Conservation (phyloP, 2,797 vertebrate species). For the Triplophysa yarkandensis region DNA sequence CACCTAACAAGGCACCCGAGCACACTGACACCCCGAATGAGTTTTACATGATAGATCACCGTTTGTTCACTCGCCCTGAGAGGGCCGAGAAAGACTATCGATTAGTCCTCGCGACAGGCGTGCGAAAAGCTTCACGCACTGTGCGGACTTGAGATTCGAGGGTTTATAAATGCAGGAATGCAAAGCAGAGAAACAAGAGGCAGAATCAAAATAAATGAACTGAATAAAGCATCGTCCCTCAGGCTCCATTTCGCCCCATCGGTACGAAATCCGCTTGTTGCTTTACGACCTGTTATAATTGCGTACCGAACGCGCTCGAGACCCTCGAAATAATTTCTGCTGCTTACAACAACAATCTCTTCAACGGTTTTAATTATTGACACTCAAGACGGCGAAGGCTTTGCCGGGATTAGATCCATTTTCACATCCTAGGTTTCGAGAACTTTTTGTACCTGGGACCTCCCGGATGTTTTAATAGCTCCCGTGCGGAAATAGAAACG, state of each 20-base stretch:
- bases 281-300: constrained; percentile 3
- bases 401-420: constrained; percentile 59
- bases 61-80: constrained; percentile 15
- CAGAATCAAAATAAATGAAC: constrained; percentile 8
- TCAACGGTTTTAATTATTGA: constrained; percentile 44
- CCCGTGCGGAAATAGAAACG: constrained; percentile 61
- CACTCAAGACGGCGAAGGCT: constrained; percentile 51
- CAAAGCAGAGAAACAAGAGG: neutral
- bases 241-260: neutral
- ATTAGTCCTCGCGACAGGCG: constrained; percentile 24
- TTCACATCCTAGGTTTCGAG: constrained; percentile 45
- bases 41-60: constrained; percentile 46
- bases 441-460: constrained; percentile 52
- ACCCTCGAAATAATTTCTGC: neutral
- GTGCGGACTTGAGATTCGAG: constrained; percentile 4
- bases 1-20: constrained; percentile 15
- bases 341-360: constrained; percentile 14
- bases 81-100: constrained; percentile 22
- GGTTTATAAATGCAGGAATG: constrained; percentile 20
- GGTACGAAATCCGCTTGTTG: neutral
- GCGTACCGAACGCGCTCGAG: neutral
- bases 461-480: constrained; percentile 61
- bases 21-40: constrained; percentile 30
- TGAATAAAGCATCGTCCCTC: neutral
- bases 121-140: neutral